Evolutionary conservation across 2,113 vertebrate genomes (phyloP).

Genomic region (Pachypanchax playfairii): DNA sequence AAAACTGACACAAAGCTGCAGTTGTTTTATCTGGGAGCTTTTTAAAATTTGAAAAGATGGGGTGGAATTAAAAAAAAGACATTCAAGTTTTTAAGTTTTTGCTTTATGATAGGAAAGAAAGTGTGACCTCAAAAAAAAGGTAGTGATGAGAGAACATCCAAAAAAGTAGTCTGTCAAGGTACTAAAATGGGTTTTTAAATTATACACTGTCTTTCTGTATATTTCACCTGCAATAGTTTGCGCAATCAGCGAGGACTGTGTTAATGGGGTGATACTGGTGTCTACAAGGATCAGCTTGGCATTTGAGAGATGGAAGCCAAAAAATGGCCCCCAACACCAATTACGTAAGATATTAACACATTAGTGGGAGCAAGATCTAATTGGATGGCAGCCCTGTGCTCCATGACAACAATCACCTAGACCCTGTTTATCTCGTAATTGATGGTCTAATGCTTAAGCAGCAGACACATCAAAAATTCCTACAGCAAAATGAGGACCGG

Average conservation of each 20-base stretch:
- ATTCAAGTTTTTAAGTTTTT: conserved; percentile 28
- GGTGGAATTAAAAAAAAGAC: conserved; percentile 20
- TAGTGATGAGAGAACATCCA: conserved; percentile 52
- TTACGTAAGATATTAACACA: conserved; percentile 80
- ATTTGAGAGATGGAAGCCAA: conserved; percentile 67
- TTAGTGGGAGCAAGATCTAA: conserved; percentile 74
- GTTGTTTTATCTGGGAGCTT: conserved; percentile 45
- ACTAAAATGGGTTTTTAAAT: conserved; percentile 57
- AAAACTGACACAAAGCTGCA: conserved; percentile 41
- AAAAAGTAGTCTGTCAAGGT: conserved; percentile 46
- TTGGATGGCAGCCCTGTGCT: conserved; percentile 75
- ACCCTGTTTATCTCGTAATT: conserved; percentile 79
- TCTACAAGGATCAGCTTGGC: conserved; percentile 66
- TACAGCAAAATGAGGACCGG: conserved; percentile 56
- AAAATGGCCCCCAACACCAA: conserved; percentile 77
- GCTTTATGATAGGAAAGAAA: conserved; percentile 30
- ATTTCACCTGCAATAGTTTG: conserved; percentile 66
- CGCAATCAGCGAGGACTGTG: conserved; percentile 62
- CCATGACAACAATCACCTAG: conserved; percentile 80
- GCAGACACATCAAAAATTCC: conserved; percentile 76
- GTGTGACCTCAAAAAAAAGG: conserved; percentile 41
- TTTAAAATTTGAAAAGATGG: conserved; percentile 30
- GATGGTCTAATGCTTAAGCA: conserved; percentile 76
- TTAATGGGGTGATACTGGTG: conserved; percentile 69
- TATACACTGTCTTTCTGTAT: conserved; percentile 55